A percentile compares a stretch with the other conserved stretches of the same genome.
Evolutionary conservation across 2,113 vertebrate species (phyloP).

Genomic region (Clupea harengus): DNA sequence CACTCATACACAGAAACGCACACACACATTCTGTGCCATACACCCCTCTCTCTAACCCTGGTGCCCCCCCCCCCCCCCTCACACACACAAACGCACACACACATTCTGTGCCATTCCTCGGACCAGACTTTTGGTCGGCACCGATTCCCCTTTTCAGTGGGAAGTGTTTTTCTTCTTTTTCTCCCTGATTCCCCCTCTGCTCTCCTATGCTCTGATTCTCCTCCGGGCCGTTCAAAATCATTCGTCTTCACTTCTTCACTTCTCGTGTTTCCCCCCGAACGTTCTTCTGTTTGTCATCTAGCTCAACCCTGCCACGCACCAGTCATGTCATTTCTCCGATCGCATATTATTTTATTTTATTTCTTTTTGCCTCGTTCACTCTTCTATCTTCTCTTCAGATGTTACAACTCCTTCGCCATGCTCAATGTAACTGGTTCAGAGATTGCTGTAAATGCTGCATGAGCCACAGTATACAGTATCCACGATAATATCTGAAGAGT

Average conservation of each 20-base stretch:
- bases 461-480: too few species aligned
- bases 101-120: not conserved
- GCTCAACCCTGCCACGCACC: not conserved
- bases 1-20: not conserved
- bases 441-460: too few species aligned
- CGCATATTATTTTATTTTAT: not conserved
- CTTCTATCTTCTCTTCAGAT: not conserved
- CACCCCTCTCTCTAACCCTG: slow-evolving; percentile 41
- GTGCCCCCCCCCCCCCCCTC: not conserved
- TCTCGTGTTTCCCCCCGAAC: too few species aligned
- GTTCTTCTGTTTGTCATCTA: not conserved
- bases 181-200: not conserved
- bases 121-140: not conserved
- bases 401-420: too few species aligned
- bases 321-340: not conserved
- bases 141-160: not conserved
- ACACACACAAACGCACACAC: not conserved
- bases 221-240: too few species aligned
- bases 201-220: not conserved
- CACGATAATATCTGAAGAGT: not conserved
- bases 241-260: too few species aligned
- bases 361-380: not conserved
- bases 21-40: slow-evolving; percentile 36
- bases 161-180: not conserved
- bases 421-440: too few species aligned